Evolutionary conservation across 2,797 vertebrate species (phyloP).

Genomic region (Micropoecilia bifurca): DNA sequence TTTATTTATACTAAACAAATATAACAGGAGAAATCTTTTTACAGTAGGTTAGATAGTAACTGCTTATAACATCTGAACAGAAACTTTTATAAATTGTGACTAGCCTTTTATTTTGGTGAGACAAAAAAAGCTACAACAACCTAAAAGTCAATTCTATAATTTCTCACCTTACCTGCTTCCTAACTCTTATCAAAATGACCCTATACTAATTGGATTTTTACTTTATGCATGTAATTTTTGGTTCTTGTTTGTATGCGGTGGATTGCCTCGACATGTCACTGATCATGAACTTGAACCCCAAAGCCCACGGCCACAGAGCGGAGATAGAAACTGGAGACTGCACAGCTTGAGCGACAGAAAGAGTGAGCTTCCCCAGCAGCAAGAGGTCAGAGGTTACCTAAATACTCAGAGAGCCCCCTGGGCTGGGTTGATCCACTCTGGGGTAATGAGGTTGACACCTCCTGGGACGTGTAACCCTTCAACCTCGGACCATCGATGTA

Average conservation of each 20-base stretch:
- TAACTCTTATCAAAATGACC: neutral
- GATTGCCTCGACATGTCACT: conserved; percentile 45
- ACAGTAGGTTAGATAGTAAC: neutral
- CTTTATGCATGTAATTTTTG: neutral
- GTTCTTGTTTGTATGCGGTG: neutral
- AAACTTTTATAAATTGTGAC: neutral
- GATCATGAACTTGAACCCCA: conserved; percentile 77
- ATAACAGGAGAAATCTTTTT: neutral
- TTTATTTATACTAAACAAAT: neutral
- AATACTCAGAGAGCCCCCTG: conserved; percentile 62
- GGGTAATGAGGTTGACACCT: conserved; percentile 62
- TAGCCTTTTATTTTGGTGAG: neutral
- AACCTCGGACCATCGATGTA: conserved; percentile 40
- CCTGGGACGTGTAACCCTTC: conserved; percentile 61
- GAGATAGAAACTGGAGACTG: conserved; percentile 23
- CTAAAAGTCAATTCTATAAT: neutral
- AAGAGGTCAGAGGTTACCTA: conserved; percentile 69
- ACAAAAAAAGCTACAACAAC: neutral
- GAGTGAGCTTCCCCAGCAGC: conserved; percentile 34
- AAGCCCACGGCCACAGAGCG: conserved; percentile 12
- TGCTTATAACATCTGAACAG: neutral
- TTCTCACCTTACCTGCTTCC: neutral
- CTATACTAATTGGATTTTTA: neutral
- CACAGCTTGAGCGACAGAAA: conserved; percentile 37
- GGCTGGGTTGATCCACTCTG: conserved; percentile 48